Conservation (phyloP, 2,113 vertebrate genomes). For the Megaceryle torquata region DNA sequence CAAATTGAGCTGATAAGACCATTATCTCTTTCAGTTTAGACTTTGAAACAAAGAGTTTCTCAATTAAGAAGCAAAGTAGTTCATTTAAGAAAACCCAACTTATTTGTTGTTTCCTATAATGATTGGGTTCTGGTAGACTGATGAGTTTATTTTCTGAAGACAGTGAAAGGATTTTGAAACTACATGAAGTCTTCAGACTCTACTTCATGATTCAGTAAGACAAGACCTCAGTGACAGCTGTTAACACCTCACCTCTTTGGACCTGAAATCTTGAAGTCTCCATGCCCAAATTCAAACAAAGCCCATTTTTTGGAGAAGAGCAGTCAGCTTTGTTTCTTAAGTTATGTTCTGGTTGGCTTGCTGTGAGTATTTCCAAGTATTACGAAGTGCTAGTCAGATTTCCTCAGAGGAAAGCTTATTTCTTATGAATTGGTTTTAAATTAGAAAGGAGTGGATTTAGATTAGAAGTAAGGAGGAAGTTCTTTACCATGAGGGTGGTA, state of each 20-base stretch:
- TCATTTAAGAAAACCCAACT: not conserved
- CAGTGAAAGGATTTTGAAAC: not conserved
- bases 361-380: accelerated
- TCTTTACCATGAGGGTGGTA: too few relatives aligned
- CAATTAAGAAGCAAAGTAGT: not conserved
- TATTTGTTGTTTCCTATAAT: not conserved
- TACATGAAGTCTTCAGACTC: not conserved
- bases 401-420: not conserved
- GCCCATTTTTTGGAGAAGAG: not conserved
- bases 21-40: not conserved
- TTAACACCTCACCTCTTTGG: not conserved
- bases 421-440: not conserved
- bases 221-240: not conserved
- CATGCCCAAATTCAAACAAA: not conserved
- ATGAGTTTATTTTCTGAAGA: not conserved
- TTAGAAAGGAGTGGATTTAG: too few relatives aligned
- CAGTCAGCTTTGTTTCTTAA: not conserved
- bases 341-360: not conserved
- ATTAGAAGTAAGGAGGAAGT: too few relatives aligned
- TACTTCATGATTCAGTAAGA: not conserved
- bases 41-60: not conserved
- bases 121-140: not conserved
- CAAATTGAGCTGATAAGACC: not conserved
- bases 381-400: not conserved
- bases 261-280: not conserved